A percentile compares a stretch with the other conserved stretches of the same genome.
phyloP scores from a whole-genome alignment of 2,113 vertebrate species.

The Sakesphorus luctuosus region DNA sequence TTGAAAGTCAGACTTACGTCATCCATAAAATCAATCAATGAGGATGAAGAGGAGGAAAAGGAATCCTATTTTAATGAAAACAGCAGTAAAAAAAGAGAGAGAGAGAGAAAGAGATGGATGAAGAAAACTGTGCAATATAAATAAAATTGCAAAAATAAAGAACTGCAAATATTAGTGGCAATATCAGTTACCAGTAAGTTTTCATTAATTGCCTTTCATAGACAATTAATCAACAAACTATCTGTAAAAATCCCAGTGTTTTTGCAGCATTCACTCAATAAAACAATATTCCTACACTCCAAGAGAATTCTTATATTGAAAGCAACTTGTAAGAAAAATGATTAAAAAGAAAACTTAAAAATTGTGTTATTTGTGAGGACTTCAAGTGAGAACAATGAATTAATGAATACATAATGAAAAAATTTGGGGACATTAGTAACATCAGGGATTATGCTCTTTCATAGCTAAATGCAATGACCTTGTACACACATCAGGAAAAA shows the following conservation, averaged over 20 bases:
- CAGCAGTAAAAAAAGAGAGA: constrained; percentile 80
- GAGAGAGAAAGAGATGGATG: constrained; percentile 77
- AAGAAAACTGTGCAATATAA: constrained; percentile 73
- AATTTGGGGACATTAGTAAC: neutral
- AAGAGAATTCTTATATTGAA: neutral
- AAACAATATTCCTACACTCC: neutral
- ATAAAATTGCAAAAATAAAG: constrained; percentile 73
- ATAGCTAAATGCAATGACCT: neutral
- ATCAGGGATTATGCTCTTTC: neutral
- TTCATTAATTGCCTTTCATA: constrained; percentile 41
- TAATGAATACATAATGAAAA: neutral
- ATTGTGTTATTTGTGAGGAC: neutral
- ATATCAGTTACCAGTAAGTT: constrained; percentile 40
- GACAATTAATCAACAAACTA: constrained; percentile 37
- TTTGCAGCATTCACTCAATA: neutral
- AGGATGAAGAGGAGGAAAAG: constrained; percentile 93
- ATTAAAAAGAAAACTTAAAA: neutral
- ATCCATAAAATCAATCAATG: constrained; percentile 98
- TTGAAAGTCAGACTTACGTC: constrained; percentile 89
- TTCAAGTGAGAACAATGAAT: neutral
- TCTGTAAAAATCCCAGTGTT: neutral
- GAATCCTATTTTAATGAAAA: constrained; percentile 90
- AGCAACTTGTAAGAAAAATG: neutral
- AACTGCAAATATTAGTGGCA: constrained; percentile 64
- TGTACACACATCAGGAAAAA: neutral